Evolutionary conservation across 1,140 invertebrate species (phyloP), one percentile per base, ranked within the genome.

Genomic region (Uloborus diversus): DNA sequence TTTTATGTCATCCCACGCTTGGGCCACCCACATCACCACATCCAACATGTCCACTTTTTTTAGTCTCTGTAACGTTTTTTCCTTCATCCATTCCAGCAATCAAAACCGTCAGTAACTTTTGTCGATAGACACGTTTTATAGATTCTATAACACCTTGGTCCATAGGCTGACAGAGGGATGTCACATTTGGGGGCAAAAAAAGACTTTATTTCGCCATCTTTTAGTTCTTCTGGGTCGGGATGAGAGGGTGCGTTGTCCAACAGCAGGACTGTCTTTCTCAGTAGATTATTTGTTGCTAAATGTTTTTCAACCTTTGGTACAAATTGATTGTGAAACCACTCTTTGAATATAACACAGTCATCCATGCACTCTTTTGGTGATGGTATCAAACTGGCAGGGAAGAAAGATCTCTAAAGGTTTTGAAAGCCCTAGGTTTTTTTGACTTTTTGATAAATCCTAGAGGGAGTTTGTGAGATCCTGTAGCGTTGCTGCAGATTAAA

Each of bases 281-380:
- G 47, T 30, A 69, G 33, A 30, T 56, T 69, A n/a, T 51, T 69
- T 30, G 17, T 56, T 69, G n/a, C n/a, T 14, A 69, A 25, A 56
- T 51, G 47, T n/a, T 69, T 69, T 20, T 53, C 23, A 1, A 69
- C 66, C 27, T 23, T 32, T 30, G 66, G 47, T 14, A 53, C 25
- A 53, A 53, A 69, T 7, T 51, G 4, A 3, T 51, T 32, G 13
- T 69, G 7, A 11, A 53, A 69, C 66, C 25, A 69, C 9, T 17
- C 30, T 51, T 32, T 56, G 20, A 69, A 69, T 4, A 69, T 32
- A n/a, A 20, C 11, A 32, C 1, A n/a, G 9, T 69, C 47, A 53
- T 69, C 25, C 49, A 69, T 27, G 47, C 27, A 17, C n/a, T 69
- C 30, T 28, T 56, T 13, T n/a, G 28, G 47, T 51, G 42, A 33